A percentile compares a stretch with the other conserved stretches of the same genome.
These are phyloP conservation scores for Diglossa cyanea DNA, from an alignment of 2,797 vertebrate genomes.

Conservation along the genomic window DNA sequence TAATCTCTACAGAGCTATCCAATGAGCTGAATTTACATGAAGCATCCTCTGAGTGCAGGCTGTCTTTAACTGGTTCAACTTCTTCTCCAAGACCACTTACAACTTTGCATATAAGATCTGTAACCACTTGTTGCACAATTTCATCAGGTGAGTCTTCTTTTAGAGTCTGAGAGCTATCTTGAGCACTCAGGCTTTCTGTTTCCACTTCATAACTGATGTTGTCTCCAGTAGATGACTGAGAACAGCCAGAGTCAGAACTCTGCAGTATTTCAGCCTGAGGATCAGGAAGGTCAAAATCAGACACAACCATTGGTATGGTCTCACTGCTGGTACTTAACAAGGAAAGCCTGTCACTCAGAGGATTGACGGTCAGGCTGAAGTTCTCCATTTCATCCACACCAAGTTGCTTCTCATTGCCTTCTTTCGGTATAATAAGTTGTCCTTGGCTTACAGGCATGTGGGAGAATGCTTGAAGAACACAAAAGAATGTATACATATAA, in stretches of 20 bases:
- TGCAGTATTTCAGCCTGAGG: constrained; percentile 87
- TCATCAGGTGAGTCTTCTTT: constrained; percentile 83
- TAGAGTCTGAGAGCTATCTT: constrained; percentile 70
- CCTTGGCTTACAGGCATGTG: constrained; percentile 73
- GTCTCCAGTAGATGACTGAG: constrained; percentile 88
- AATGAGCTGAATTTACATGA: constrained; percentile 72
- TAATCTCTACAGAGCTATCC: constrained; percentile 49
- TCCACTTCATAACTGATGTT: constrained; percentile 91
- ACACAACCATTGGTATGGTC: constrained; percentile 87
- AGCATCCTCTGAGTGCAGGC: constrained; percentile 79
- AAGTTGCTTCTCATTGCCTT: constrained; percentile 76
- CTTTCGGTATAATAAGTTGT: constrained; percentile 72
- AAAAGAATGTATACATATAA: not conserved
- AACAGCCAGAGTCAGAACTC: constrained; percentile 90
- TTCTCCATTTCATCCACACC: constrained; percentile 92
- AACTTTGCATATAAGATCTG: constrained; percentile 87
- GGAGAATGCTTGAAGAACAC: constrained; percentile 75
- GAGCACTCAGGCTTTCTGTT: constrained; percentile 75
- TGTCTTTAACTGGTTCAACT: constrained; percentile 71
- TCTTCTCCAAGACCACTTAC: constrained; percentile 78
- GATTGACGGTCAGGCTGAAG: constrained; percentile 96
- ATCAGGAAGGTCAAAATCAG: constrained; percentile 87
- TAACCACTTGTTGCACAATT: constrained; percentile 84
- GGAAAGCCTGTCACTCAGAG: constrained; percentile 93
- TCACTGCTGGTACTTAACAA: constrained; percentile 96